Conservation (phyloP, 2,888 invertebrate genomes). For the Malthinus flaveolus region DNA sequence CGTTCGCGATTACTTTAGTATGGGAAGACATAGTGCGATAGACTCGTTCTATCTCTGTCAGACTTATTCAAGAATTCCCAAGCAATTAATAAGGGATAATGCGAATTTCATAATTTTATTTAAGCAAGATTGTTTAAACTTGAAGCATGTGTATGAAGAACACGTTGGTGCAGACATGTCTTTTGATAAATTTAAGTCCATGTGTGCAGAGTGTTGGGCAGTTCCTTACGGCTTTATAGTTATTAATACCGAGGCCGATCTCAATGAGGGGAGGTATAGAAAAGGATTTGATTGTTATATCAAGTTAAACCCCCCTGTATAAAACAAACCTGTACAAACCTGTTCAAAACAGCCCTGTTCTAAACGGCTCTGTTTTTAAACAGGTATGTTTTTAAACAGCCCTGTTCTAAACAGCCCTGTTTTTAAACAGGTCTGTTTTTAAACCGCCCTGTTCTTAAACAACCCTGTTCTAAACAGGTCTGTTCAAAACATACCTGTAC, state of each 20-base stretch:
- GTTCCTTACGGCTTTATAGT: conserved; percentile 38
- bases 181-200: conserved; percentile 37
- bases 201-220: background rate
- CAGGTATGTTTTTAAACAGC: too few relatives aligned
- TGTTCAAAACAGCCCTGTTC: background rate
- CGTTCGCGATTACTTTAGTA: conserved; percentile 41
- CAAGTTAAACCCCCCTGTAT: background rate
- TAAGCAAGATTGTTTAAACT: background rate
- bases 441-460: too few relatives aligned
- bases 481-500: conserved; percentile 34
- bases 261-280: conserved; percentile 41
- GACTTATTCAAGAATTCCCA: conserved; percentile 43
- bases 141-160: conserved; percentile 18
- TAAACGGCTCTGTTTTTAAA: too few relatives aligned
- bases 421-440: conserved; percentile 8
- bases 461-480: too few relatives aligned
- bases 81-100: conserved; percentile 46
- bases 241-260: conserved; percentile 39
- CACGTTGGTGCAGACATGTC: conserved; percentile 35
- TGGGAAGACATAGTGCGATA: conserved; percentile 40
- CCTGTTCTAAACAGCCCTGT: too few relatives aligned
- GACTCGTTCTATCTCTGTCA: conserved; percentile 45
- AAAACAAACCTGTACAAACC: background rate
- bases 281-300: conserved; percentile 39
- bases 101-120: conserved; percentile 10